A percentile compares a stretch with the other conserved stretches of the same genome.
Conservation (phyloP, 2,113 vertebrate species). For the Halichoeres trimaculatus region DNA sequence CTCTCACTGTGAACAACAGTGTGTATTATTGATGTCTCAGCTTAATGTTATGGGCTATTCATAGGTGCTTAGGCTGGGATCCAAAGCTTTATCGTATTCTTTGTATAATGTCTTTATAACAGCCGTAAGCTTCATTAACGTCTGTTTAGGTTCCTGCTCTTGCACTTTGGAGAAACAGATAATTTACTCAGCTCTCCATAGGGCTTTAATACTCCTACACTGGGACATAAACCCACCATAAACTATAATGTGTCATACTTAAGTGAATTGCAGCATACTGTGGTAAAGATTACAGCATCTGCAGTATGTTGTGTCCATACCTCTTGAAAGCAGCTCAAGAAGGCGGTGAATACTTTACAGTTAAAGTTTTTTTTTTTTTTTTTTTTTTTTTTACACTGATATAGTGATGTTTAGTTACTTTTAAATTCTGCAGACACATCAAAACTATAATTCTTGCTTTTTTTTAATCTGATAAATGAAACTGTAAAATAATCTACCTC, state of each 20-base stretch:
- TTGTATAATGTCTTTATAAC: slow-evolving; percentile 39
- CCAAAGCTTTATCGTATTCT: slow-evolving; percentile 27
- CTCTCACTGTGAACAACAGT: slow-evolving; percentile 33
- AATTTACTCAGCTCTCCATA: neutral
- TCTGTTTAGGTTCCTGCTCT: slow-evolving; percentile 23
- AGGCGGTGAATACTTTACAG: too few species aligned
- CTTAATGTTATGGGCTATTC: slow-evolving; percentile 45
- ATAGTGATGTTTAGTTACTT: too few species aligned
- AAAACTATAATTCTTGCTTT: too few species aligned
- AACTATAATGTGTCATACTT: neutral
- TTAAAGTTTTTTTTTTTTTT: too few species aligned
- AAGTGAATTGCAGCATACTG: neutral
- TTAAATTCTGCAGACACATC: too few species aligned
- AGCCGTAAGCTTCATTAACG: slow-evolving; percentile 24
- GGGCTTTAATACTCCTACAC: neutral
- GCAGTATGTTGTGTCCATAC: too few species aligned
- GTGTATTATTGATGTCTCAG: slow-evolving; percentile 40
- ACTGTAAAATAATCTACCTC: too few species aligned
- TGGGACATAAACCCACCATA: neutral
- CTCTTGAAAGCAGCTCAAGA: too few species aligned
- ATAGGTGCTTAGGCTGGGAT: slow-evolving; percentile 26
- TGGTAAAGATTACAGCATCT: too few species aligned
- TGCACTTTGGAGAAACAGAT: slow-evolving; percentile 10
- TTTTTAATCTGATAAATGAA: too few species aligned
- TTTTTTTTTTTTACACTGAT: too few species aligned